Base-by-base conservation (phyloP, 2,113 vertebrate species). In the Chionomys nivalis region DNA sequence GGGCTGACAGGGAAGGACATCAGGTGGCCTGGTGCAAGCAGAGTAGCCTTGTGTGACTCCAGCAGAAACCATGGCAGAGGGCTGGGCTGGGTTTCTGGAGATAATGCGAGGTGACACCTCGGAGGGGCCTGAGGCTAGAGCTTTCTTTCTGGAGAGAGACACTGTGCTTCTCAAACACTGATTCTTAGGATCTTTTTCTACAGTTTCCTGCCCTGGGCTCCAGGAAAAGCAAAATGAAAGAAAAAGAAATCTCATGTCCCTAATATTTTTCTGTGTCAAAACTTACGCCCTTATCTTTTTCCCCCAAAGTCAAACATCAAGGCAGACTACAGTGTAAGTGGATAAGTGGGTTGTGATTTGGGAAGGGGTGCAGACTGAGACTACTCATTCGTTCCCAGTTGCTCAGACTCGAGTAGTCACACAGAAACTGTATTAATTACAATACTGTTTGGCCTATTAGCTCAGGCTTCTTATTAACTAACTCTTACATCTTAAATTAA, bases 1-100 rank as follows among this genome's bases (percentile, higher is more conserved):
- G 90, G 65, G 31, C 47, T 70, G 85, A 88, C 94, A 92, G 79
- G 91, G 91, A 96, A 76, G 47, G 82, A 93, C 93, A 76, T 31
- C 33, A 31, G 65, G 89, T 89, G 77, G 36, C 72, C 85, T 77
- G 76, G 31, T 90, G 72, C 17, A 5, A 92, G 16, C 2, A 1
- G 87, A 52, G 66, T 21, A 28, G 76, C 96, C 39, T 82, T 17
- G 5, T 7, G 9, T 36, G 44, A 26, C 55, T 44, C 75, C 49
- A 39, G 75, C n/a, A 91, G 91, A 21, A 65, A 70, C 89, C 65
- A 79, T 7, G 8, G 33, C 0, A 0, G 42, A 16, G 31, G 19
- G 39, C 17, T 73, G 87, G 24, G 16, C 26, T 44, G 81, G 75
- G 3, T 89, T 73, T 94, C 88, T 42, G 61, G 39, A 91, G 77